phyloP scores from a whole-genome alignment of 1,140 invertebrate species.

The Varroa destructor region DNA sequence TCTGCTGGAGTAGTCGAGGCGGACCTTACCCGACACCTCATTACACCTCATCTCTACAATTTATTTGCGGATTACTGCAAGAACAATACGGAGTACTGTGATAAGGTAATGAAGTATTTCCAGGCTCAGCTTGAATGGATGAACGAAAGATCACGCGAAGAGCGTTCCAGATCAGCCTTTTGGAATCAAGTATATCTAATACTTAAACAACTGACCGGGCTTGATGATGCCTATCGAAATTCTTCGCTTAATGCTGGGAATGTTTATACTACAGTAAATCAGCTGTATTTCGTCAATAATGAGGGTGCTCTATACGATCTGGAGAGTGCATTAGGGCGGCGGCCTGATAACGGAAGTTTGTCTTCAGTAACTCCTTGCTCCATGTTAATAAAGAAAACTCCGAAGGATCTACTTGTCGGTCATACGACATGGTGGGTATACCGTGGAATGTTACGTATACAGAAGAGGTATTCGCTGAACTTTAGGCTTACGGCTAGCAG shows the following conservation, averaged over 20 bases:
- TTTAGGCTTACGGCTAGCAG: background rate
- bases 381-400: background rate
- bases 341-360: conserved; percentile 4
- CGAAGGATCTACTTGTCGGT: conserved; percentile 1
- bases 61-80: conserved; percentile 7
- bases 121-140: conserved; percentile 1
- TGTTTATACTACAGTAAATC: conserved; percentile 34
- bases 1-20: background rate
- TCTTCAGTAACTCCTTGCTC: background rate
- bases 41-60: background rate
- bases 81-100: conserved; percentile 13
- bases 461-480: conserved; percentile 4
- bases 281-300: conserved; percentile 10
- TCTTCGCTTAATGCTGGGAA: conserved; percentile 32
- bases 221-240: conserved; percentile 44
- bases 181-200: conserved; percentile 42
- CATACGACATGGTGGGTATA: background rate
- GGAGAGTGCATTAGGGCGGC: background rate
- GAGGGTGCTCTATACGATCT: conserved; percentile 13
- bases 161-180: background rate
- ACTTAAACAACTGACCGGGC: conserved; percentile 43
- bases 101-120: background rate
- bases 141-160: background rate
- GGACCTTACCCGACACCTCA: background rate
- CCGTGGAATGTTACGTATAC: conserved; percentile 3